Percentiles rank a stretch among this genome's conserved stretches.
Conservation (phyloP, 2,113 vertebrate genomes). For the Pontoporia blainvillei region DNA sequence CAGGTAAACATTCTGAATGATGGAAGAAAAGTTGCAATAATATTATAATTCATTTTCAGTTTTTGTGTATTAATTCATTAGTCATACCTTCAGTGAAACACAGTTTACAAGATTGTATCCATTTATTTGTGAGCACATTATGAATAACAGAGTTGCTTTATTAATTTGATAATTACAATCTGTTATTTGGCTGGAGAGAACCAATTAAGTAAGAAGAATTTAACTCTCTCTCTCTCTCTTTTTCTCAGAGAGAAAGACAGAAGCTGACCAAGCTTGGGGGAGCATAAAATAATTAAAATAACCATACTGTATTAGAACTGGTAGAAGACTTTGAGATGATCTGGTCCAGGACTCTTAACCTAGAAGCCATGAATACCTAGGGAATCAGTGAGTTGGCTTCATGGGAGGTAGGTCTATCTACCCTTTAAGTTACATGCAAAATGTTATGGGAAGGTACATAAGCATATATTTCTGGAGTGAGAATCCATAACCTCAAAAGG, state of each 20-base stretch:
- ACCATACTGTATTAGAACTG: neutral
- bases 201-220: neutral
- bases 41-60: constrained; percentile 22
- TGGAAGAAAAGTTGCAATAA: constrained; percentile 24
- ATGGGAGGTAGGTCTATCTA: neutral
- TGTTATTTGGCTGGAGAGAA: constrained; percentile 8
- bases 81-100: constrained; percentile 9
- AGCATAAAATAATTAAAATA: neutral
- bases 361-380: neutral
- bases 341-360: neutral
- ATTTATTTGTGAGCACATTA: constrained; percentile 40
- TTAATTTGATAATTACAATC: constrained; percentile 39
- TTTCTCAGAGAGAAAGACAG: neutral
- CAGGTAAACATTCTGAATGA: constrained; percentile 32
- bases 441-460: neutral
- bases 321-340: neutral
- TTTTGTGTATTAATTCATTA: constrained; percentile 51
- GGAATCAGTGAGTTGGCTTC: neutral
- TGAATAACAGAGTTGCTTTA: constrained; percentile 12
- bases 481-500: neutral
- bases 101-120: constrained; percentile 12
- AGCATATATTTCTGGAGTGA: neutral
- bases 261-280: neutral
- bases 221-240: neutral
- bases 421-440: neutral